Conservation (phyloP, 2,888 invertebrate genomes). For the Eupithecia tripunctaria region DNA sequence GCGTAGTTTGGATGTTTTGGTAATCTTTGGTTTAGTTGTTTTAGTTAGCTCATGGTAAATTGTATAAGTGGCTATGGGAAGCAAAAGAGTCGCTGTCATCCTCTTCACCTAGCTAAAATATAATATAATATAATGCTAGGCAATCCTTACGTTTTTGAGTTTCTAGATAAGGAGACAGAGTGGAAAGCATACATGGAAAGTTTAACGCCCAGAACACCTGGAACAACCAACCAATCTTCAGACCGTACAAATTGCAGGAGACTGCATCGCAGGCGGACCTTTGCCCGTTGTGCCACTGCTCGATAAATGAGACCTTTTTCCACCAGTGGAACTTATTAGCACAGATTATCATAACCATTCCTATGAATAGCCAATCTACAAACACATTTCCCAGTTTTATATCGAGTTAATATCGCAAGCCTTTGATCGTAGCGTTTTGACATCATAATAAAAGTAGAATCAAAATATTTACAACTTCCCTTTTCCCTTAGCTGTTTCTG, state of each 20-base stretch:
- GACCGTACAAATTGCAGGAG: no score
- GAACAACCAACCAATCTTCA: no score
- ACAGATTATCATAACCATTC: neutral
- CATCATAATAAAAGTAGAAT: slow-evolving; percentile 11
- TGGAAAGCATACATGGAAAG: no score
- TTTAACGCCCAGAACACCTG: no score
- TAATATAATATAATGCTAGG: no score
- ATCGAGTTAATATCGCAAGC: neutral
- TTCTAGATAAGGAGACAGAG: no score
- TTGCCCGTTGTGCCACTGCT: neutral
- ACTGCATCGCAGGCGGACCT: no score
- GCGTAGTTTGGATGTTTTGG: neutral
- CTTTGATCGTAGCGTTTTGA: slow-evolving; percentile 7
- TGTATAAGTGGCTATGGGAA: neutral
- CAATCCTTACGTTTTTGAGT: no score
- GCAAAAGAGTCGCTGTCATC: neutral
- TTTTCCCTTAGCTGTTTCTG: neutral
- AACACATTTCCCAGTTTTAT: neutral
- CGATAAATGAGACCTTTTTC: neutral
- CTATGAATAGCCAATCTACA: neutral
- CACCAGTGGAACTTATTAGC: neutral
- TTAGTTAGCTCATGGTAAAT: neutral
- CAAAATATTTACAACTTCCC: slow-evolving; percentile 8
- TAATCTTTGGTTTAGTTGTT: neutral
- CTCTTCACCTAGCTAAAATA: no score